Evolutionary conservation across 2,888 invertebrate species (phyloP), one percentile per base, ranked within the genome.

Genomic region (Ctenicera cuprea): DNA sequence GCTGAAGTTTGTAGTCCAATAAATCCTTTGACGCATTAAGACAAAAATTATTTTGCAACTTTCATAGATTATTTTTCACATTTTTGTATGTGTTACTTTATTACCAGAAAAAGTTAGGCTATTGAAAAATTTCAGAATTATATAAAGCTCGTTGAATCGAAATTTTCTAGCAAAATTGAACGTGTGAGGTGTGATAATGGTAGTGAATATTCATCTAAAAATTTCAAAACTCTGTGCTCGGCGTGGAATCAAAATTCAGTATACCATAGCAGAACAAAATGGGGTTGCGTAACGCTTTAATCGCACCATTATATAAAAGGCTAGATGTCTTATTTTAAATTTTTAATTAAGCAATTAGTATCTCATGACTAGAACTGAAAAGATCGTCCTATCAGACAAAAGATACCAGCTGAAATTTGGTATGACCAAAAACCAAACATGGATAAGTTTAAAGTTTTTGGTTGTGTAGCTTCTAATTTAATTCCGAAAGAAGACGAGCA

Each of bases 1-100:
- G 38, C 75, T 12, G 75, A 75, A 61, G 65, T 72, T 48, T 66
- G 63, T 68, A 48, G 71, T 26, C 71, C 71, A 38, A 72, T 75
- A 14, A 57, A 30, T 30, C 75, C 75, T 11, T 3, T 14, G 26
- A 72, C 72, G 9, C 18, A 37, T 16, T 65, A 74, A n/a, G 30
- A 41, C 30, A 69, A 48, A 22, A 57, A 30, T 20, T 75, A 72
- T 65, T 75, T 52, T 69, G 54, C 64, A 14, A 68, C 54, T n/a
- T 75, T 75, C 37, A 26, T 72, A 8, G 75, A 75, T 30, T 64
- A 72, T 18, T 75, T 43, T 38, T 50, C 75, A 7, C 68, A 75
- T 52, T 75, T 57, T 64, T 20, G 22, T 30, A 26, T 59, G 7
- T 16, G 37, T 11, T 74, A 74, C 57, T 64, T 71, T n/a, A 37